Base-by-base conservation (phyloP, 2,113 vertebrate species). In the Conger conger region DNA sequence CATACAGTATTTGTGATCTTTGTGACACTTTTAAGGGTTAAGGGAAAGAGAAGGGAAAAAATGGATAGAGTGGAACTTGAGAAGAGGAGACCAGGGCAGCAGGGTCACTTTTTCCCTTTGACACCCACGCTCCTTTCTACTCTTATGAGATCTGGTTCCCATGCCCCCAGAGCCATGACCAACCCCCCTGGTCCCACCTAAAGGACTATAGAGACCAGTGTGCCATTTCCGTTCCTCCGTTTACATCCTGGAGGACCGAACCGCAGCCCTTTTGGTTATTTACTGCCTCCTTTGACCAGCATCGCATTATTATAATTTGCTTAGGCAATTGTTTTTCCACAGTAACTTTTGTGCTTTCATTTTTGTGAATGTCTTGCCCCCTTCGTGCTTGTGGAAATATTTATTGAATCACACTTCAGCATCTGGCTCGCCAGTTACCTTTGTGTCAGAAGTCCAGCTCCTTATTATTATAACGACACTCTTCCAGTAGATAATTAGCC, bases 161-260 rank as follows among this genome's bases (percentile, higher is more conserved):
- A 42, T 42, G 40, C 40, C 40, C 40, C 40, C 88, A 93, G 91
- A 94, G 92, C 93, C 92, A 94, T 93, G 92, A 94, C 93, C 92
- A 93, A 94, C 91, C 89, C 89, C 88, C 90, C 89, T 89, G 89
- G 88, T 83, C 42, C 83, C 88, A n/a, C 86, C 91, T 91, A 88
- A 57, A 85, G 86, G 86, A 86, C 78, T 23, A 36, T 23, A 9
- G 40, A 33, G 37, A 73, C 35, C 38, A 54, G 84, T 81, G 27
- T 81, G 27, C 37, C 57, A 79, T 85, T 85, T 85, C 79, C 73
- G 79, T 27, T 60, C 57, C 84, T 78, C 33, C 76, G 37, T 27
- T 15, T 50, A 20, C 53, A 37, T 57, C 30, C 79, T 76, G 79
- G 73, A 38, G 3, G 3, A 20, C 33, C 36, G 81, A 5, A 60